A percentile compares a stretch with the other conserved stretches of the same genome.
Evolutionary conservation across 2,113 vertebrate genomes (phyloP).

Genomic region (Sorex araneus): DNA sequence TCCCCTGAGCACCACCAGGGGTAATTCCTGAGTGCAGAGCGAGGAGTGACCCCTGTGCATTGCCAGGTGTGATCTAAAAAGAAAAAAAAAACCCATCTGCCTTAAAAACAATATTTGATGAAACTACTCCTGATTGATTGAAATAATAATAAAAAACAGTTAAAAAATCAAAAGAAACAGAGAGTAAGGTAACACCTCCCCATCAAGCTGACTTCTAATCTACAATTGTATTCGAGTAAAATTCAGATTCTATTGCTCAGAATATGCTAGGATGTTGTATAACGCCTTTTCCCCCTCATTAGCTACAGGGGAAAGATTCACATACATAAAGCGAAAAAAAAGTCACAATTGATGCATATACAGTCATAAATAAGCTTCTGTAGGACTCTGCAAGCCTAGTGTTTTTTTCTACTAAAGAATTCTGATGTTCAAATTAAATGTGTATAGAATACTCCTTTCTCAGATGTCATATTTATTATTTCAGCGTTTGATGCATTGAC

Average conservation of each 20-base stretch:
- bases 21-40: too few relatives aligned
- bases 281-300: not conserved
- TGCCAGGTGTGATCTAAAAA: too few relatives aligned
- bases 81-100: too few relatives aligned
- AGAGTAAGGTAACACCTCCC: not conserved
- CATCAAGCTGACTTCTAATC: not conserved
- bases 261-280: not conserved
- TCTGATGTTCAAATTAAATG: conserved; percentile 9
- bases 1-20: too few relatives aligned
- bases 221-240: not conserved
- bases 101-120: not conserved
- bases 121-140: conserved; percentile 21
- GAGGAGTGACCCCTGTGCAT: too few relatives aligned
- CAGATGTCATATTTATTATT: conserved; percentile 36
- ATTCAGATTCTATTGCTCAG: not conserved
- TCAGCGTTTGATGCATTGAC: not conserved
- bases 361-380: not conserved
- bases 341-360: not conserved
- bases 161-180: too few relatives aligned
- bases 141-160: conserved; percentile 30
- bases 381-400: not conserved
- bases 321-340: not conserved
- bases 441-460: not conserved
- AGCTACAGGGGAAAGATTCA: not conserved
- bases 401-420: conserved; percentile 11